Evolutionary conservation across 2,888 invertebrate genomes (phyloP).

Genomic region (Leuctra nigra): DNA sequence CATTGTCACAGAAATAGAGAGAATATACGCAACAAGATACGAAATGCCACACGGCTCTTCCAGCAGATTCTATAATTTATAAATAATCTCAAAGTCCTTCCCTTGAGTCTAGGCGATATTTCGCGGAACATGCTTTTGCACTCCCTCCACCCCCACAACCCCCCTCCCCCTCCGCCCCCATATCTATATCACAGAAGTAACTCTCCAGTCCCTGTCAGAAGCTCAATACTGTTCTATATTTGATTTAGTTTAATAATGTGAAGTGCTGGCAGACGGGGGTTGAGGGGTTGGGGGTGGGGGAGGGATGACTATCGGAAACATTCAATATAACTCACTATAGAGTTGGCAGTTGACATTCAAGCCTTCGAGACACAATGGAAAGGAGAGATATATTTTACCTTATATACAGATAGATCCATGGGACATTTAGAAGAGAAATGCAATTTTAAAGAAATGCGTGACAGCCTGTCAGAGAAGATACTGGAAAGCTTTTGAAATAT

Average conservation of each 20-base stretch:
- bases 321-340: background rate
- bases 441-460: conserved; percentile 7
- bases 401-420: background rate
- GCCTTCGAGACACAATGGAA: background rate
- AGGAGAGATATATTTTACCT: background rate
- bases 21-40: too few species aligned
- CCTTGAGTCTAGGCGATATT: conserved; percentile 3
- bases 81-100: conserved; percentile 10
- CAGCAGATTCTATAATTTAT: conserved; percentile 6
- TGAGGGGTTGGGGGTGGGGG: background rate
- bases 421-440: background rate
- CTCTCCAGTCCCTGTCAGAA: background rate
- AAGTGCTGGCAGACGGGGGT: background rate
- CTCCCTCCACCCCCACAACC: background rate
- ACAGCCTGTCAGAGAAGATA: background rate
- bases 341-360: background rate
- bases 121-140: conserved; percentile 17
- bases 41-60: background rate
- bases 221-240: conserved; percentile 18
- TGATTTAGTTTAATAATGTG: conserved; percentile 15
- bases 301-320: background rate
- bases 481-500: background rate
- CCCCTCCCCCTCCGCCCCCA: background rate
- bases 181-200: background rate
- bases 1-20: too few species aligned